Base-by-base conservation (phyloP, 2,797 vertebrate genomes). In the Leptodactylus fallax region DNA sequence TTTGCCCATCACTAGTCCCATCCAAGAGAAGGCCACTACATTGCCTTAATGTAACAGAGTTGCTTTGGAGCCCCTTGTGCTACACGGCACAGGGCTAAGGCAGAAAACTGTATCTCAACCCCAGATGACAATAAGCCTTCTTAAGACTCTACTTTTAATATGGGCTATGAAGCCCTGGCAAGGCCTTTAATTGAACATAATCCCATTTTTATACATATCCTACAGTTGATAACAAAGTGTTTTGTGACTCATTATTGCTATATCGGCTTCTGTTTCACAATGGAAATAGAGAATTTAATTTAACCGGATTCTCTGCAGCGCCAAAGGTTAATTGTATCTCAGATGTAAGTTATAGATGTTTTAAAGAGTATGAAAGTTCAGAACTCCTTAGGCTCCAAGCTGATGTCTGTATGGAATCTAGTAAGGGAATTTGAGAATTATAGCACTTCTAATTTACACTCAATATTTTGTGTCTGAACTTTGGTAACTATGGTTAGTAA, bases 271-370 rank as follows among this genome's bases (percentile, higher is more conserved):
- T 47, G 69, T 72, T 72, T 76, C 47, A 17, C 11, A 21, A 49
- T 49, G 72, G 55, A 60, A 17, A 58, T 19, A 36, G 23, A 79
- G 53, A 79, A 58, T 45, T 58, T 80, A 11, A 80, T 58, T 60
- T 21, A 19, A 27, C 16, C 10, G 10, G 55, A 17, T 45, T 47
- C 78, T 60, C 56, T 45, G 10, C 6, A 36, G 56, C 10, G 16
- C 17, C 10, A 60, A 80, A 80, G 25, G 78, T 80, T 60, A 58
- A 80, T 60, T 80, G 25, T 60, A 60, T 80, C 78, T 60, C 56
- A 58, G 56, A 58, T 80, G 53, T 80, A 27, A 21, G 16, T 36
- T 80, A 77, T 77, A 53, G 51, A 17, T 72, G 36, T 49, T 72
- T 72, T 45, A 45, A 69, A 74, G 36, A 76, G 19, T 5, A 76